Percentiles rank a stretch among this genome's conserved stretches.
phyloP scores from a whole-genome alignment of 2,113 vertebrate genomes.

The Dermatemys mawii region DNA sequence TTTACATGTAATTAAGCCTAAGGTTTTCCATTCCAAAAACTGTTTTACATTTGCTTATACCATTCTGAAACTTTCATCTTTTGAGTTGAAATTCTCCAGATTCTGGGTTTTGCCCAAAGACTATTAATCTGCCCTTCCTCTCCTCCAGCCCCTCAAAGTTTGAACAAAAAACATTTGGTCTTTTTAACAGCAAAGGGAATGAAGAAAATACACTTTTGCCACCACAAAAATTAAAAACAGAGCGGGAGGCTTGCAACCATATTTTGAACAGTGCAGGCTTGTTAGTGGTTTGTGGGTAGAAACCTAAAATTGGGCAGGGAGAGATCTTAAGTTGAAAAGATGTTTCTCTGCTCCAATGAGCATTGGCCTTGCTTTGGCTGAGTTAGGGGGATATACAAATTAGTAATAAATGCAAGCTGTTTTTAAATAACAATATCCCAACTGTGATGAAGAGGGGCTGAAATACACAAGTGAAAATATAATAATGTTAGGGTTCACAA shows the following conservation, averaged over 20 bases:
- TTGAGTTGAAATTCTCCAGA: neutral
- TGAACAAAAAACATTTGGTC: neutral
- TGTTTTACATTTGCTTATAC: neutral
- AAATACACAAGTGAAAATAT: neutral
- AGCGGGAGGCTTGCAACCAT: neutral
- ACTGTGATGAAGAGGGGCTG: neutral
- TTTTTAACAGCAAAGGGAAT: neutral
- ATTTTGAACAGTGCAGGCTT: neutral
- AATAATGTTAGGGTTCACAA: neutral
- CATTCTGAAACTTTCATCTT: neutral
- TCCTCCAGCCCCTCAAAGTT: neutral
- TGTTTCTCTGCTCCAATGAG: neutral
- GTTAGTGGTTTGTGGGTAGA: neutral
- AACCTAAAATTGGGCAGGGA: neutral
- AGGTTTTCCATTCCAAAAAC: rapidly evolving
- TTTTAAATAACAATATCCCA: neutral
- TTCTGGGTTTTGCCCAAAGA: neutral
- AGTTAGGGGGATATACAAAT: neutral
- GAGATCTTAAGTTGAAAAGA: neutral
- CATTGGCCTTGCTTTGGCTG: neutral
- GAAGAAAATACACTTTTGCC: neutral
- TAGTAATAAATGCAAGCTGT: neutral
- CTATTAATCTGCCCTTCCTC: neutral
- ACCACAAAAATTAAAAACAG: neutral
- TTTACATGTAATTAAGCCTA: neutral